These are phyloP conservation scores for Trematocara unimaculatum DNA, from an alignment of 2,113 vertebrate genomes.

Conservation along the genomic window DNA sequence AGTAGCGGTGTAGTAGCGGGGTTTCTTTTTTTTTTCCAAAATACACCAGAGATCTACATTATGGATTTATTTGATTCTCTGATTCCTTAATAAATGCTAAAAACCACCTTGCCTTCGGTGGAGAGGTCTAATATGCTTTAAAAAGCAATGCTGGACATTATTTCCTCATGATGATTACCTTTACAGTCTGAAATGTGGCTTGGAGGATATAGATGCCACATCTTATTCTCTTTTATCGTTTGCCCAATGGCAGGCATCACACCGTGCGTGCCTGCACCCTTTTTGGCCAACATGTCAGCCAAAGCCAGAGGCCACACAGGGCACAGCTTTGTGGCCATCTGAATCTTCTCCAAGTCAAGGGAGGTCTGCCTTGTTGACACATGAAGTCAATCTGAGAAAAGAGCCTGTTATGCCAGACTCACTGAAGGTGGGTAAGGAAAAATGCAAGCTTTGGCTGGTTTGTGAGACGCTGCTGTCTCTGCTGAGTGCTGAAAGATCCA, in stretches of 20 bases:
- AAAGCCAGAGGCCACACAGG: not conserved
- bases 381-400: slow-evolving; percentile 1
- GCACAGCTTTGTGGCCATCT: not conserved
- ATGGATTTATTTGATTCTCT: slow-evolving; percentile 21
- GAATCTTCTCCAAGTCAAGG: not conserved
- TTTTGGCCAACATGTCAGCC: not conserved
- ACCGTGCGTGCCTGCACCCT: not conserved
- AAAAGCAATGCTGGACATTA: slow-evolving; percentile 39
- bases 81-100: slow-evolving; percentile 46
- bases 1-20: not conserved
- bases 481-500: slow-evolving; percentile 13
- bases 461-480: not conserved
- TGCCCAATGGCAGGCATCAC: not conserved
- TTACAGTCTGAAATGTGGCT: slow-evolving; percentile 36
- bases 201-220: slow-evolving; percentile 2
- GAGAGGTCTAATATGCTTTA: slow-evolving; percentile 8
- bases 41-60: slow-evolving; percentile 8
- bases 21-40: not conserved
- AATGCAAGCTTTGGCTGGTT: not conserved
- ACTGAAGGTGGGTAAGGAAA: not conserved
- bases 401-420: not conserved
- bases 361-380: not conserved
- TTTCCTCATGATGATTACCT: slow-evolving; percentile 42
- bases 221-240: not conserved
- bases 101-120: slow-evolving; percentile 27